Evolutionary conservation across 2,113 vertebrate species (phyloP), one percentile per base, ranked within the genome.

Genomic region (Cariama cristata): DNA sequence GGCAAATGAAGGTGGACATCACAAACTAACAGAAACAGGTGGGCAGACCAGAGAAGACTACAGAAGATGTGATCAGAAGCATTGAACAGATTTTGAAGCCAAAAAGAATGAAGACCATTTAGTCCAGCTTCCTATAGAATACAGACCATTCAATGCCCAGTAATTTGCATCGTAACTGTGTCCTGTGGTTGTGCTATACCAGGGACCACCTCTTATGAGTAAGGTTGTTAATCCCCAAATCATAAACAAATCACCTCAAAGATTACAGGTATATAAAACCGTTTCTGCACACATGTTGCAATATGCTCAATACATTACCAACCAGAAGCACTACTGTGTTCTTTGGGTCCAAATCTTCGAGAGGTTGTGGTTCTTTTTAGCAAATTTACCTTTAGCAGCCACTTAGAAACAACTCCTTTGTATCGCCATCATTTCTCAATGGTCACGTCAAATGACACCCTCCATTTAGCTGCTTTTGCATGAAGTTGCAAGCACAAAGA

Each of bases 11-110:
- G 30, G 55, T 14, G 22, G 49, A 44, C 3, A 3, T 22, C 38
- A 35, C 0, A 1, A 44, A 22, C 20, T 35, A 26, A 14, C 23
- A 71, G 63, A 45, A 64, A n/a, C 13, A 3, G 0, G 1, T 12
- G 42, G 62, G 56, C 63, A 58, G 30, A 52, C 12, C 35, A 21
- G 49, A 45, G 63, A 32, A 30, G 49, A 22, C 42, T 42, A 14
- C 28, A 62, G 40, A 50, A 35, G 55, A 22, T 16, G 26, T 4
- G 21, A 58, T 20, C 33, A 30, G 11, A 64, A 58, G 64, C 2
- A 11, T 3, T 20, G 66, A 42, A 52, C 26, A 53, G 44, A 38
- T 42, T 49, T 21, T 60, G 47, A 62, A n/a, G 66, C 27, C 30
- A 73, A 33, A 73, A 55, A 33, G 53, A 67, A 44, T 21, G 12